Base-by-base conservation (phyloP, 2,888 invertebrate genomes). In the Diaphora mendica region DNA sequence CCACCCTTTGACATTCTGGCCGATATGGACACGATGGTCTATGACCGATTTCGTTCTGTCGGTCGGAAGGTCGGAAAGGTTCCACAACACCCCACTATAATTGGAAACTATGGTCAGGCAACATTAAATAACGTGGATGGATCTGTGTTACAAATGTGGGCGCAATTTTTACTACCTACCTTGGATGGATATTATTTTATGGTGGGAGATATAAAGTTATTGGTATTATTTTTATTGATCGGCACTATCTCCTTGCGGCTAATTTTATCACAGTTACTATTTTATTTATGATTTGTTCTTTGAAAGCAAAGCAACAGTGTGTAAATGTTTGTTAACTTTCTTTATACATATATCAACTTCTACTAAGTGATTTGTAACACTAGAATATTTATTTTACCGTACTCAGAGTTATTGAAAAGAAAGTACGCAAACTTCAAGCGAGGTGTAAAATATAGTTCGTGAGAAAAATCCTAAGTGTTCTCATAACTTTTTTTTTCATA, bases 261-360 rank as follows among this genome's bases (percentile, higher is more conserved):
- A 23, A 23, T 17, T 51, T 51, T 51, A 51, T 4, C 15, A 51
- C 48, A 51, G 9, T 51, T 3, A 51, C 51, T 51, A n/a, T 3
- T 2, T 55, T 62, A 65, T 73, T 68, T 26, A 33, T 70, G 70
- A 74, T 68, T 68, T 62, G 71, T 79, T 64, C 72, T 68, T 69
- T 76, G 55, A 71, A 64, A 59, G 59, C 17, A 66, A 44, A 30
- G 15, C 26, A 68, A 26, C 65, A 67, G 72, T 72, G 72, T 55
- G 62, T 73, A 55, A 74, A 71, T 44, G 39, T 59, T 55, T 64
- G 44, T 65, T 65, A 65, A 79, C 75, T 80, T 78, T 78, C 70
- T 26, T 66, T 73, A 39, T 64, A 26, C 55, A 67, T 44, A 33
- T 42, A 68, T 44, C n/a, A 62, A 67, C 23, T 23, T 35, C 8